Evolutionary conservation across 2,113 vertebrate genomes (phyloP).

Genomic region (Epinephelus fuscoguttatus): DNA sequence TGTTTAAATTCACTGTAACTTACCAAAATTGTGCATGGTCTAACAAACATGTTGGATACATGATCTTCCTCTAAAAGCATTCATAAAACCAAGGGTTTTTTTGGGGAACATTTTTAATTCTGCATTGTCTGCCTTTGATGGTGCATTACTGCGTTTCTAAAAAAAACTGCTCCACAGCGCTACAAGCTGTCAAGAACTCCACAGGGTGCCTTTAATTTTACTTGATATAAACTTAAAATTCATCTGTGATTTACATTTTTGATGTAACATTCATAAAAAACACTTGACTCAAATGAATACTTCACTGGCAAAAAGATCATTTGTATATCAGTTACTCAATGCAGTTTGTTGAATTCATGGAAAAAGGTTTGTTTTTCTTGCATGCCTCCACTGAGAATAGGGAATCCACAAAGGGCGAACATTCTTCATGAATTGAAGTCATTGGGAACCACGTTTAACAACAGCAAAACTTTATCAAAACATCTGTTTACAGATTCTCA

Average conservation of each 20-base stretch:
- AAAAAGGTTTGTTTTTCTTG: no score
- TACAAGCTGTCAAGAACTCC: neutral
- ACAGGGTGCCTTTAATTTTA: neutral
- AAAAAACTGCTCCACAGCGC: neutral
- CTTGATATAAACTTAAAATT: neutral
- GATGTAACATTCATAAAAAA: neutral
- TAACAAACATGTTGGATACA: neutral
- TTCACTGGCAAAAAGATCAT: no score
- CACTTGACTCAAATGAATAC: neutral
- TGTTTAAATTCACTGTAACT: neutral
- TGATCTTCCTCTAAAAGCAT: neutral
- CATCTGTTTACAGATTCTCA: no score
- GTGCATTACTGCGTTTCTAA: neutral
- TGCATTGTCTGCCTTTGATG: neutral
- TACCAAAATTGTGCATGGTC: neutral
- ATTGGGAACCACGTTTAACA: no score
- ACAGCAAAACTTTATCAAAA: no score
- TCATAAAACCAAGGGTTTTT: neutral
- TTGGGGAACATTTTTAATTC: neutral
- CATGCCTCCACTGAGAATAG: no score
- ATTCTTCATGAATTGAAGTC: no score
- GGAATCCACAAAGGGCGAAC: no score
- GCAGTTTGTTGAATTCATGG: no score
- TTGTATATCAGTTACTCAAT: no score
- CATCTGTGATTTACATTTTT: neutral